Base-by-base conservation (phyloP, 2,888 invertebrate species). In the Automeris io region DNA sequence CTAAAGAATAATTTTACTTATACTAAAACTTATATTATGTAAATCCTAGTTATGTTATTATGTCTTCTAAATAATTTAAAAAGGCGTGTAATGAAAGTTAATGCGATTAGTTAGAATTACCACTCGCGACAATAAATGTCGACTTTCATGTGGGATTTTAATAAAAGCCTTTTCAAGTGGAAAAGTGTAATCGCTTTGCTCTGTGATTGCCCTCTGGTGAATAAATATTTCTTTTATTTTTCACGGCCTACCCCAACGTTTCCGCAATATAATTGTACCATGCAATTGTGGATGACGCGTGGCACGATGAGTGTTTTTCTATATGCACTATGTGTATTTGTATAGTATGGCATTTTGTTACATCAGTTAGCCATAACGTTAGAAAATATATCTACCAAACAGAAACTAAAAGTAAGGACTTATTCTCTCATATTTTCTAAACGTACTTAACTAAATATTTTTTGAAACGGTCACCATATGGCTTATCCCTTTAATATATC, bases 401-500 rank as follows among this genome's bases (percentile, higher is more conserved):
- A 12, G 24, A n/a, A 9, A 24, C n/a, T 5, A 11, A 6, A n/a
- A 6, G 11, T 6, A 5, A 12, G 4, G 19, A 12, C 5, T 26
- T 26, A 13, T 53, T 57, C 62, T 70, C 60, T 50, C 44, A 41
- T 41, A 47, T 47, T 49, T 57, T 50, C 51, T 55, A 46, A 49
- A 60, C 61, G 63, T 66, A 51, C 57, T 61, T 70, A 68, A 68
- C 66, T 77, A 70, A 80, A 74, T 79, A 61, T 73, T 66, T 74
- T 74, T 67, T 63, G 61, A 63, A 71, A 71, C 59, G 64, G 66
- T 63, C 66, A 67, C 79, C 83, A 82, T 77, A 78, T 83, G 83
- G 73, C 51, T 59, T 49, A 59, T 61, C 66, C 73, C 70, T 64
- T 64, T 70, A 63, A 65, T 72, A 66, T 72, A 73, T n/a, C n/a